A percentile compares a stretch with the other conserved stretches of the same genome.
phyloP scores from a whole-genome alignment of 2,888 invertebrate genomes.

The Syrista parreyssii region DNA sequence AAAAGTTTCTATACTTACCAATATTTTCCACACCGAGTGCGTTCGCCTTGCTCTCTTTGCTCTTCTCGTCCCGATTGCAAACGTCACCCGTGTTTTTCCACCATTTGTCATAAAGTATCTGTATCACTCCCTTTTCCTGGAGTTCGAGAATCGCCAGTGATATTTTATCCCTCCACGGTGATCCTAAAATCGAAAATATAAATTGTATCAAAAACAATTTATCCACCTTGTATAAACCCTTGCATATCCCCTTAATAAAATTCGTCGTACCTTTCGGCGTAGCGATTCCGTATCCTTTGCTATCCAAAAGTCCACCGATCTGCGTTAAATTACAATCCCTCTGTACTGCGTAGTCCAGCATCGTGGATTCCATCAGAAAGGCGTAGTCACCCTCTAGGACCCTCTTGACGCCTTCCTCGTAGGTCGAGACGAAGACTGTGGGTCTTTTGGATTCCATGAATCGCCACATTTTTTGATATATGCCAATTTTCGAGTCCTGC shows the following conservation, averaged over 20 bases:
- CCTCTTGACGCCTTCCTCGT: constrained; percentile 89
- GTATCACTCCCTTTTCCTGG: constrained; percentile 94
- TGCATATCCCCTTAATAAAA: background rate
- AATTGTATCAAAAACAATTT: background rate
- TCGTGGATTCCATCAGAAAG: constrained; percentile 98
- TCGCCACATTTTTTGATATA: constrained; percentile 95
- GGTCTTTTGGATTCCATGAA: constrained; percentile 87
- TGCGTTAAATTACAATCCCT: constrained; percentile 97
- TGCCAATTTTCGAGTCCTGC: constrained; percentile 89
- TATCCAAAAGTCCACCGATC: constrained; percentile 88
- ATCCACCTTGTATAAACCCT: background rate
- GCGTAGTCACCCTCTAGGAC: constrained; percentile 94
- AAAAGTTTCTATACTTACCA: constrained; percentile 68
- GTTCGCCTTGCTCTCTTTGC: constrained; percentile 92
- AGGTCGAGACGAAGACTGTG: constrained; percentile 87
- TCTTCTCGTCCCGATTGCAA: constrained; percentile 87
- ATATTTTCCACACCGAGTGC: constrained; percentile 92
- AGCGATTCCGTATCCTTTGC: constrained; percentile 95
- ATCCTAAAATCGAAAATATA: constrained; percentile 65
- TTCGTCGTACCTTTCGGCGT: constrained; percentile 83
- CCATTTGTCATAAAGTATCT: constrained; percentile 96
- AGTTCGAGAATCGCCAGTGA: constrained; percentile 94
- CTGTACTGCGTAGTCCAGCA: constrained; percentile 95
- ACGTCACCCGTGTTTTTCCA: constrained; percentile 97
- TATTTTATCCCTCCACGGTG: constrained; percentile 97